phyloP scores from a whole-genome alignment of 2,797 vertebrate species.

The Scomberomorus guttatus region DNA sequence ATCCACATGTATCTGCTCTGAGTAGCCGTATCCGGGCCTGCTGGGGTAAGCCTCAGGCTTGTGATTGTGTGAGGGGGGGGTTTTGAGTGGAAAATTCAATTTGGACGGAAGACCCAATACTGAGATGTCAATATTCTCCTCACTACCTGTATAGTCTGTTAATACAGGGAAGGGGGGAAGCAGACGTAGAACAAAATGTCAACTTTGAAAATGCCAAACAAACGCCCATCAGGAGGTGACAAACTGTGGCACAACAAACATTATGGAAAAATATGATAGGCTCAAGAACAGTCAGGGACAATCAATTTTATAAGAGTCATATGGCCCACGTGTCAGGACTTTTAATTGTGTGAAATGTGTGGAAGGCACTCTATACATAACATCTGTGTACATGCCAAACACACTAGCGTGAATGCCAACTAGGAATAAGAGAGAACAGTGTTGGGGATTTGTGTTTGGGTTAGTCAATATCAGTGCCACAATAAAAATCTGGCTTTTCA shows the following conservation, averaged over 20 bases:
- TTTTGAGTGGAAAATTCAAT: constrained; percentile 88
- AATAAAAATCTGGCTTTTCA: constrained; percentile 7
- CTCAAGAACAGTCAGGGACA: constrained; percentile 44
- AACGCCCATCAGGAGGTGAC: constrained; percentile 50
- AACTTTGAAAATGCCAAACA: constrained; percentile 71
- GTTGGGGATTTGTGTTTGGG: constrained; percentile 6
- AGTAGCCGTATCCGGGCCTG: constrained; percentile 88
- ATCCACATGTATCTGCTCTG: constrained; percentile 88
- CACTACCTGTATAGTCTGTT: constrained; percentile 90
- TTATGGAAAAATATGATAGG: constrained; percentile 40
- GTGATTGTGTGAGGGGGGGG: constrained; percentile 87
- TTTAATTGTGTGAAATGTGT: constrained; percentile 33
- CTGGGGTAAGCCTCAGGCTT: constrained; percentile 83
- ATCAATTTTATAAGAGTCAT: constrained; percentile 7
- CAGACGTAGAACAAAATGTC: constrained; percentile 82
- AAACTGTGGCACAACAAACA: constrained; percentile 71
- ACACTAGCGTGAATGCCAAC: constrained; percentile 21
- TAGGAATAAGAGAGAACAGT: constrained; percentile 1
- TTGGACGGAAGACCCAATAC: constrained; percentile 88
- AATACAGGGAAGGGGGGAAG: constrained; percentile 80
- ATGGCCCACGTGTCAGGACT: constrained; percentile 15
- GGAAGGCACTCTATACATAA: constrained; percentile 12
- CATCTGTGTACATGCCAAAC: constrained; percentile 37
- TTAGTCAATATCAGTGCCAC: constrained; percentile 31
- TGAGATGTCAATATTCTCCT: constrained; percentile 91